Evolutionary conservation across 2,113 vertebrate genomes (phyloP).

Genomic region (Hepsetus odoe): DNA sequence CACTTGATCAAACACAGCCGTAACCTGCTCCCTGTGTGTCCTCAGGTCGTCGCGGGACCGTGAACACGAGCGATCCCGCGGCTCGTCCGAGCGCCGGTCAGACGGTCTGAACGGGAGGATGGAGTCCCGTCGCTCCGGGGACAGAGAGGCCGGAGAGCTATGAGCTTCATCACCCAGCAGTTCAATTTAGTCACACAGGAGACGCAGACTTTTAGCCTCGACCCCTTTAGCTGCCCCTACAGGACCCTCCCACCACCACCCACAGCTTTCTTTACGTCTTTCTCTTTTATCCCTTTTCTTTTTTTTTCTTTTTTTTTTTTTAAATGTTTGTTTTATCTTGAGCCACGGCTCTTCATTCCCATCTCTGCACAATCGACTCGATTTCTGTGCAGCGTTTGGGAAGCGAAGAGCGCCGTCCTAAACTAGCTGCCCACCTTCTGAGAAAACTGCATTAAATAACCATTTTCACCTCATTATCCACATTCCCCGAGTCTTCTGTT

Average conservation of each 20-base stretch:
- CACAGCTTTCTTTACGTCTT: not conserved
- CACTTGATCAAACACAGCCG: no score
- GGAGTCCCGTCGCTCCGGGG: slow-evolving; percentile 82
- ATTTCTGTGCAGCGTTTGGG: no score
- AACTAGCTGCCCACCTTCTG: slow-evolving; percentile 2
- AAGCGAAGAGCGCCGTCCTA: not conserved
- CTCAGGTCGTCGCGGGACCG: slow-evolving; percentile 84
- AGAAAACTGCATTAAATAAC: not conserved
- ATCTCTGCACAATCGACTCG: no score
- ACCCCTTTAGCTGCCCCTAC: slow-evolving; percentile 15
- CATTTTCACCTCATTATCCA: not conserved
- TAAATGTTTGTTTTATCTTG: not conserved
- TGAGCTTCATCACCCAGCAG: slow-evolving; percentile 68
- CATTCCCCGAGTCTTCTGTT: not conserved
- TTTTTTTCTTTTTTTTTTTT: not conserved
- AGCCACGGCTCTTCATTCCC: slow-evolving; percentile 4
- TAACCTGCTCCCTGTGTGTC: not conserved
- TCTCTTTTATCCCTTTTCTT: not conserved
- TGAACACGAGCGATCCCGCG: slow-evolving; percentile 80
- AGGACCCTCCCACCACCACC: not conserved
- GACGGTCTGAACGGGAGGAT: slow-evolving; percentile 88
- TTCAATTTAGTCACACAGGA: slow-evolving; percentile 8
- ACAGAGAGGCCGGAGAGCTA: slow-evolving; percentile 90
- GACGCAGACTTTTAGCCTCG: slow-evolving; percentile 19
- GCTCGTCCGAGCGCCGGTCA: slow-evolving; percentile 79